These are phyloP conservation scores for Agrotis ipsilon DNA, from an alignment of 2,888 invertebrate species.

Conservation along the genomic window DNA sequence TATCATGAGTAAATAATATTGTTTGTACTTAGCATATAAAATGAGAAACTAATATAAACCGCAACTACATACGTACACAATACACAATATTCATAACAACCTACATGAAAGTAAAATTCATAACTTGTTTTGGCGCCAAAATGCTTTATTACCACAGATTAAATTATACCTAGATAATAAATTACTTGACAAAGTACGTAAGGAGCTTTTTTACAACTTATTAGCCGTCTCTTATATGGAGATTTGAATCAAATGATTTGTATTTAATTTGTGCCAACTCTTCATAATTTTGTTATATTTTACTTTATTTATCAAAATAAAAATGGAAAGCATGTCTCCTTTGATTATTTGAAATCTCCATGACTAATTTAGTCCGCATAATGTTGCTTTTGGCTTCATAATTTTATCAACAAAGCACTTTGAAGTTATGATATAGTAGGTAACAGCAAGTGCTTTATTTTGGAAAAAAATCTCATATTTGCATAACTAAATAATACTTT, in stretches of 20 bases:
- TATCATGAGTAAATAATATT: slow-evolving; percentile 1
- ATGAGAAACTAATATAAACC: slow-evolving; percentile 4
- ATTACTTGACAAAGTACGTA: not conserved
- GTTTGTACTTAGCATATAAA: not conserved
- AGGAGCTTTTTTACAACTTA: not conserved
- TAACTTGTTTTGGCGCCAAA: slow-evolving; percentile 18
- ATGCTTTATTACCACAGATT: slow-evolving; percentile 28
- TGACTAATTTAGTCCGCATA: not conserved
- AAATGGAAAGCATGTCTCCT: not conserved
- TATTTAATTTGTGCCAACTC: too few species aligned
- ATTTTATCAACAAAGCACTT: not conserved
- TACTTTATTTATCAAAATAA: too few species aligned
- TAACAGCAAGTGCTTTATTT: slow-evolving; percentile 36
- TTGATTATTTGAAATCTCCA: slow-evolving; percentile 2
- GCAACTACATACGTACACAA: slow-evolving; percentile 1
- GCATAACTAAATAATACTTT: slow-evolving; percentile 44
- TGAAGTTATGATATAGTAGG: not conserved
- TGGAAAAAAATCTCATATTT: slow-evolving; percentile 36
- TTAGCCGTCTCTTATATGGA: too few species aligned
- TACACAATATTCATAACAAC: slow-evolving; percentile 9
- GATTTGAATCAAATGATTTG: too few species aligned
- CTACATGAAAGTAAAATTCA: slow-evolving; percentile 11
- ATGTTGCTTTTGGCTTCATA: not conserved
- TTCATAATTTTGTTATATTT: too few species aligned
- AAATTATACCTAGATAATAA: slow-evolving; percentile 2